A percentile compares a stretch with the other conserved stretches of the same genome.
These are phyloP conservation scores for Uloborus plumipes DNA, from an alignment of 2,888 invertebrate genomes.

Conservation along the genomic window DNA sequence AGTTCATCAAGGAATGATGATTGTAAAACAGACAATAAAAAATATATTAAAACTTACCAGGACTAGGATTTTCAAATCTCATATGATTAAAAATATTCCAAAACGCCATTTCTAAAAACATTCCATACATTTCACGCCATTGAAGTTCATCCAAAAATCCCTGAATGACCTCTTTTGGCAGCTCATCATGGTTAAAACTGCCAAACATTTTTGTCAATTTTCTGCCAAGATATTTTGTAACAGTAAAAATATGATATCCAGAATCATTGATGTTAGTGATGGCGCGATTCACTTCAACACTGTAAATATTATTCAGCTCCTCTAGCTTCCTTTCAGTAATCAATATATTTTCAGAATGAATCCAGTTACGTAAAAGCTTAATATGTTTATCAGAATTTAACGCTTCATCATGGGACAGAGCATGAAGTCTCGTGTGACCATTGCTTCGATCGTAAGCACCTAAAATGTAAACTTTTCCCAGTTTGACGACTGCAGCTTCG, in stretches of 20 bases:
- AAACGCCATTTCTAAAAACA: conserved; percentile 74
- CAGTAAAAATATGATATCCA: conserved; percentile 37
- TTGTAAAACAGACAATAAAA: background rate
- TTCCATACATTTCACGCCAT: conserved; percentile 89
- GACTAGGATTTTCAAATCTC: background rate
- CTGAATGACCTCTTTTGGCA: conserved; percentile 88
- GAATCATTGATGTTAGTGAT: background rate
- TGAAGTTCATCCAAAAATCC: conserved; percentile 90
- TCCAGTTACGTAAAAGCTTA: conserved; percentile 25
- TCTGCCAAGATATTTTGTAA: conserved; percentile 30
- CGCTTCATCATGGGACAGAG: conserved; percentile 69
- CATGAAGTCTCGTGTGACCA: conserved; percentile 82
- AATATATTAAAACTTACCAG: conserved; percentile 46
- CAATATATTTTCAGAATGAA: conserved; percentile 13
- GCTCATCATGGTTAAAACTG: conserved; percentile 59
- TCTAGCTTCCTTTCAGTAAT: conserved; percentile 23
- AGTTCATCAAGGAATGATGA: no score
- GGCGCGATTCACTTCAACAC: background rate
- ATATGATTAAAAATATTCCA: conserved; percentile 60
- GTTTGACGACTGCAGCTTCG: conserved; percentile 78
- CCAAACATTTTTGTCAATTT: conserved; percentile 60
- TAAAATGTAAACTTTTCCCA: conserved; percentile 89
- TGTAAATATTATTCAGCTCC: conserved; percentile 6
- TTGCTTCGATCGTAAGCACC: conserved; percentile 84
- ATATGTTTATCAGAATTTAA: background rate